Evolutionary conservation across 2,888 invertebrate species (phyloP).

Genomic region (Acleris laterana): DNA sequence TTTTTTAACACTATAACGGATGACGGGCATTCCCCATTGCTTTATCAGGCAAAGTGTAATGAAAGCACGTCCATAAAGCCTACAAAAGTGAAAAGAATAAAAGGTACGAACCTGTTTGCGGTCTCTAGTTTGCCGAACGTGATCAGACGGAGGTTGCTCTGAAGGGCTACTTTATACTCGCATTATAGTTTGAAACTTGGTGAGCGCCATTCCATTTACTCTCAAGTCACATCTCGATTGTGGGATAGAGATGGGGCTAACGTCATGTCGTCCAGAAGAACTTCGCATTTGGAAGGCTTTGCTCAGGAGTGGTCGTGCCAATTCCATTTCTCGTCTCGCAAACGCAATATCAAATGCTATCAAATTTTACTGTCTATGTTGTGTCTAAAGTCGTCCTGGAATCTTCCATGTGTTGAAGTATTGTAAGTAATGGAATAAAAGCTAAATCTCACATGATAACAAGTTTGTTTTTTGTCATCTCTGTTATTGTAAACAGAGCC

Average conservation of each 20-base stretch:
- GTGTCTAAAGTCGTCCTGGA: constrained; percentile 29
- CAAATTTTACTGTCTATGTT: constrained; percentile 47
- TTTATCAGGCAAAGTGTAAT: constrained; percentile 59
- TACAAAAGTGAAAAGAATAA: constrained; percentile 70
- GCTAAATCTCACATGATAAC: constrained; percentile 35
- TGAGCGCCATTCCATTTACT: too few species aligned
- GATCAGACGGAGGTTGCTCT: constrained; percentile 71
- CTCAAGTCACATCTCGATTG: too few species aligned
- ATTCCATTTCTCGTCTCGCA: constrained; percentile 61
- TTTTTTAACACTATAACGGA: constrained; percentile 46
- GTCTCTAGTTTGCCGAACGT: constrained; percentile 79
- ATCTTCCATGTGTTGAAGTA: constrained; percentile 22
- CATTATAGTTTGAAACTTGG: too few species aligned
- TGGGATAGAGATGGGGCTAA: too few species aligned
- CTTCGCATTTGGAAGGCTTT: constrained; percentile 23
- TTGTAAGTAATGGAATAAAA: constrained; percentile 12
- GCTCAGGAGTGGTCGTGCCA: constrained; percentile 64
- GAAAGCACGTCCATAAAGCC: constrained; percentile 60
- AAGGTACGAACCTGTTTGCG: constrained; percentile 73
- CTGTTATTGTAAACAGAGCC: constrained; percentile 72
- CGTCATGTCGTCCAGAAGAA: too few species aligned
- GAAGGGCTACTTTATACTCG: too few species aligned
- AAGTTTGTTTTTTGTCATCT: constrained; percentile 55
- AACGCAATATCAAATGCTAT: constrained; percentile 45
- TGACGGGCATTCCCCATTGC: constrained; percentile 60